Conservation (phyloP, 2,888 invertebrate species). For the Brachypalpus laphriformis region DNA sequence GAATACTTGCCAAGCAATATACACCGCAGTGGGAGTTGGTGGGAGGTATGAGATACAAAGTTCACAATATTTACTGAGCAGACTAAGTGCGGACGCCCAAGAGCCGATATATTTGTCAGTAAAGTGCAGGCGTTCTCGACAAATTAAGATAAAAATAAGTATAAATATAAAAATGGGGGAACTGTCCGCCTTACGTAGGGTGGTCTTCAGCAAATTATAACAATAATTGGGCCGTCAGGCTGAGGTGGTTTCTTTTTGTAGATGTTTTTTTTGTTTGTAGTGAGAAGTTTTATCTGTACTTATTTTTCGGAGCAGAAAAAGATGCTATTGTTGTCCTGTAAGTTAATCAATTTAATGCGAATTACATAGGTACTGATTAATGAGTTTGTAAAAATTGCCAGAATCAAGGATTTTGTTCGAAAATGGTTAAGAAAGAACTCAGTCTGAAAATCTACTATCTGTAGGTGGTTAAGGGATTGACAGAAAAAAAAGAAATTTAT, state of each 20-base stretch:
- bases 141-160: not conserved
- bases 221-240: slow-evolving; percentile 6
- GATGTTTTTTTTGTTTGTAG: not conserved
- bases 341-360: not conserved
- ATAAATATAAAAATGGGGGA: not conserved
- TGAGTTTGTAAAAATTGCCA: too few species aligned
- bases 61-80: not conserved
- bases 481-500: too few species aligned
- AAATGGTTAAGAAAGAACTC: too few species aligned
- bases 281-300: not conserved
- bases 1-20: slow-evolving; percentile 54
- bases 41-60: not conserved
- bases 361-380: too few species aligned
- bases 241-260: not conserved
- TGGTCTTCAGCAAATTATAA: not conserved
- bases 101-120: not conserved
- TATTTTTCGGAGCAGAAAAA: not conserved
- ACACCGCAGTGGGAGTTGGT: not conserved
- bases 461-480: too few species aligned
- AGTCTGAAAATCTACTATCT: too few species aligned
- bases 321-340: too few species aligned
- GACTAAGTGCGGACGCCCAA: not conserved
- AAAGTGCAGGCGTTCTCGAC: not conserved
- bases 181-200: slow-evolving; percentile 1
- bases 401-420: too few species aligned